Evolutionary conservation across 2,113 vertebrate genomes (phyloP).

Genomic region (Corythaixoides concolor): DNA sequence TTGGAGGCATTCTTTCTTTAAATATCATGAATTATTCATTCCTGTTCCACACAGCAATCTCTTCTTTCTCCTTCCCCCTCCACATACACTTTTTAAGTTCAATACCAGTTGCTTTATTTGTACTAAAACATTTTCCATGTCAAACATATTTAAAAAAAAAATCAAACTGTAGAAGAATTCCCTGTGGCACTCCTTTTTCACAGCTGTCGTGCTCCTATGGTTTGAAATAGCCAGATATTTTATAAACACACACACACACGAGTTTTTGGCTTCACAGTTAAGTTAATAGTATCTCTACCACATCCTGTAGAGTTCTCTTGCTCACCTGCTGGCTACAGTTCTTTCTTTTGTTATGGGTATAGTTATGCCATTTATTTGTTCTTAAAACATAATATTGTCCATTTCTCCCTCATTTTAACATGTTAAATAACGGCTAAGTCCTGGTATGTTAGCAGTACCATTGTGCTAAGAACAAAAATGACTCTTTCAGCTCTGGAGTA

Average conservation of each 20-base stretch:
- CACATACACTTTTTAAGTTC: constrained; percentile 82
- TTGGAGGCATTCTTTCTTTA: constrained; percentile 83
- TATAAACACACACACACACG: neutral
- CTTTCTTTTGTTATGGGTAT: constrained; percentile 56
- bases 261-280: constrained; percentile 80
- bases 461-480: constrained; percentile 40
- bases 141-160: constrained; percentile 84
- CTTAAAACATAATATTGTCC: neutral
- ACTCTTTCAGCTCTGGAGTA: constrained; percentile 21
- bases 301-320: constrained; percentile 79
- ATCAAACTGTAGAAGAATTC: constrained; percentile 86
- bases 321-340: constrained; percentile 83
- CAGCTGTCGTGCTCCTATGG: constrained; percentile 91
- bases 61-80: constrained; percentile 51
- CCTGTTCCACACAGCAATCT: constrained; percentile 78
- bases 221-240: constrained; percentile 78
- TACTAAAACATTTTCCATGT: constrained; percentile 95
- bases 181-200: constrained; percentile 91
- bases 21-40: constrained; percentile 95
- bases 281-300: constrained; percentile 87
- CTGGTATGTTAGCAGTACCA: constrained; percentile 9
- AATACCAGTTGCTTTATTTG: constrained; percentile 95
- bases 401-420: constrained; percentile 1
- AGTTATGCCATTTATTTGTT: constrained; percentile 23
- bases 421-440: constrained; percentile 27